phyloP scores from a whole-genome alignment of 2,113 vertebrate species.

The Chaetorhynchus papuensis region DNA sequence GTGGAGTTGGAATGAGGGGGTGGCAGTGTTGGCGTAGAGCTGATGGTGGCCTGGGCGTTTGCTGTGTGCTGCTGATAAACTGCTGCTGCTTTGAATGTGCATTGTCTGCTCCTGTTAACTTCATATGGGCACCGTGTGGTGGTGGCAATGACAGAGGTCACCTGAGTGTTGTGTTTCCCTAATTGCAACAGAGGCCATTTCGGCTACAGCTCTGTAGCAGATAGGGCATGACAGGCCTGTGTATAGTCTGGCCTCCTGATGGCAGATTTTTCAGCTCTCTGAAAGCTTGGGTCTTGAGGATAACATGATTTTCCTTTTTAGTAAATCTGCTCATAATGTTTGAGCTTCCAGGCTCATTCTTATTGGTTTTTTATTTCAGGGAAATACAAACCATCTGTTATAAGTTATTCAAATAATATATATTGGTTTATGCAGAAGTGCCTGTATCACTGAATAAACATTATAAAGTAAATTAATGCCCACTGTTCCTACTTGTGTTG shows the following conservation, averaged over 20 bases:
- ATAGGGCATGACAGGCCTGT: not conserved
- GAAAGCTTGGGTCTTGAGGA: not conserved
- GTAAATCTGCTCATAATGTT: not conserved
- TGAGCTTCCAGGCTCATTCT: not conserved
- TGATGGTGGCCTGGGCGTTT: not conserved
- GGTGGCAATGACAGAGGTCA: not conserved
- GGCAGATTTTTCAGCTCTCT: not conserved
- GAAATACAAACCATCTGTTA: not conserved
- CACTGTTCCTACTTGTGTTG: not conserved
- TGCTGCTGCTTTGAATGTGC: rapidly evolving
- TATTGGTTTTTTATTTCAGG: not conserved
- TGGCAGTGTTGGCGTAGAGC: not conserved
- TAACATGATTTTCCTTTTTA: not conserved
- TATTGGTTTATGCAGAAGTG: not conserved
- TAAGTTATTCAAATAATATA: not conserved
- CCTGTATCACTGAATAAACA: not conserved
- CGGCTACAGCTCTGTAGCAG: not conserved
- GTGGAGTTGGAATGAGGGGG: not conserved
- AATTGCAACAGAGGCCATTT: not conserved
- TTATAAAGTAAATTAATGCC: not conserved
- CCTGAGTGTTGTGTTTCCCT: not conserved
- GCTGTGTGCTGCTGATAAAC: not conserved
- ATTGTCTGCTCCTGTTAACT: not conserved
- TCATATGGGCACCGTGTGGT: not conserved
- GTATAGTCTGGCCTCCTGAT: not conserved